phyloP scores from a whole-genome alignment of 2,113 vertebrate genomes.

The Cranoglanis bouderius region DNA sequence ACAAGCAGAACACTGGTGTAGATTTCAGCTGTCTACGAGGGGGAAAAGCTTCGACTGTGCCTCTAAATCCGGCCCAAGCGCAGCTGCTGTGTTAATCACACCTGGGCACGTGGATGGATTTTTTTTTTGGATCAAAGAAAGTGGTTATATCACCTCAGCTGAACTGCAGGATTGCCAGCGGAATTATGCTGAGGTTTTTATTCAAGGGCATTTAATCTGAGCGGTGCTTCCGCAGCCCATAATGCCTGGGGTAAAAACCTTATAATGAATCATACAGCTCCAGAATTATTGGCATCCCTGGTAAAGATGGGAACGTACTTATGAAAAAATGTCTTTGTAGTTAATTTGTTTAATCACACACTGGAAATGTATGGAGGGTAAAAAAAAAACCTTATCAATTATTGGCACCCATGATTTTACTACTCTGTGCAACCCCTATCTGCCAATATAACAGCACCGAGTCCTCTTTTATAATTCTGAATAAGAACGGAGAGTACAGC shows the following conservation, averaged over 20 bases:
- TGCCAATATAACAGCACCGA: too few species aligned
- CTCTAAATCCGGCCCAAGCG: slow-evolving; percentile 21
- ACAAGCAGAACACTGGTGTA: slow-evolving; percentile 12
- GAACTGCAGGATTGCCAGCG: slow-evolving; percentile 27
- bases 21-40: slow-evolving; percentile 6
- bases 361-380: not conserved
- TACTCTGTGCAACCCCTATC: not conserved
- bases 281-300: not conserved
- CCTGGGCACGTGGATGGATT: slow-evolving; percentile 17
- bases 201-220: slow-evolving; percentile 18
- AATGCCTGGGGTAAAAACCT: slow-evolving; percentile 10
- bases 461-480: not conserved
- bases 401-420: not conserved
- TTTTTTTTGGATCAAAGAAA: slow-evolving; percentile 6
- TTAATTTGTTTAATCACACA: not conserved
- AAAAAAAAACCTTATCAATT: not conserved
- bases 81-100: slow-evolving; percentile 33
- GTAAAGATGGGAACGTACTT: not conserved
- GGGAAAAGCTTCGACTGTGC: not conserved
- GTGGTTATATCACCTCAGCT: slow-evolving; percentile 28
- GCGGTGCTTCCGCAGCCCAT: not conserved
- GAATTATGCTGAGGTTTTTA: slow-evolving; percentile 29
- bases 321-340: not conserved
- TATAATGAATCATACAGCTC: not conserved
- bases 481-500: not conserved